Evolutionary conservation across 2,888 invertebrate genomes (phyloP), one percentile per base, ranked within the genome.

Genomic region (Baccha elongata): DNA sequence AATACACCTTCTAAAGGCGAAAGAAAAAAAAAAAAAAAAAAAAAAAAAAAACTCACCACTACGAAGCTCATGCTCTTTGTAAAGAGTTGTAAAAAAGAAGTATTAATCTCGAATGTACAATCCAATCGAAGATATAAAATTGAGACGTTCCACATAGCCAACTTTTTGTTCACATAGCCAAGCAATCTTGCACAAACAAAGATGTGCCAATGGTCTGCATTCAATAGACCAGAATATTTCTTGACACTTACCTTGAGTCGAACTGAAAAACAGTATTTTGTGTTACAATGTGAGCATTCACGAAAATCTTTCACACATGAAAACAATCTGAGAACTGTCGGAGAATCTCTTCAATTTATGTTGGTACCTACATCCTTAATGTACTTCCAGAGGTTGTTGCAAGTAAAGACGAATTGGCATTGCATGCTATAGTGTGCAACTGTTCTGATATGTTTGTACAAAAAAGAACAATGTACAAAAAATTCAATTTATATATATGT

Each of bases 361-460:
- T 37, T n/a, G n/a, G n/a, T n/a, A n/a, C n/a, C n/a, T n/a, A 35
- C 58, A 64, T 58, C 17, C 64, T 35, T 44, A 73, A 69, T 74
- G 74, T 44, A 68, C 80, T 52, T 64, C 50, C 73, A 58, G 58
- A 68, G 74, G 53, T 58, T 80, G 62, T 52, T 74, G 53, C 40
- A 55, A 48, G 48, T 29, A 48, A 35, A 80, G 69, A 69, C 50
- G 80, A 58, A 80, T 80, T 80, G 55, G 55, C 64, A 44, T 35
- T 21, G 21, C 35, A 37, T 37, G 29, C 35, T 11, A 15, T 3
- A 48, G 13, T 1, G 46, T 32, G 44, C 32, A 13, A 35, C 23
- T 35, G 37, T 11, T 10, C 26, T 15, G 17, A 15, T 44, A 11
- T 17, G 35, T 53, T 17, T 19, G 13, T 35, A 23, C 19, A 44